Conservation (phyloP, 2,888 invertebrate species). For the Polymixis flavicincta region DNA sequence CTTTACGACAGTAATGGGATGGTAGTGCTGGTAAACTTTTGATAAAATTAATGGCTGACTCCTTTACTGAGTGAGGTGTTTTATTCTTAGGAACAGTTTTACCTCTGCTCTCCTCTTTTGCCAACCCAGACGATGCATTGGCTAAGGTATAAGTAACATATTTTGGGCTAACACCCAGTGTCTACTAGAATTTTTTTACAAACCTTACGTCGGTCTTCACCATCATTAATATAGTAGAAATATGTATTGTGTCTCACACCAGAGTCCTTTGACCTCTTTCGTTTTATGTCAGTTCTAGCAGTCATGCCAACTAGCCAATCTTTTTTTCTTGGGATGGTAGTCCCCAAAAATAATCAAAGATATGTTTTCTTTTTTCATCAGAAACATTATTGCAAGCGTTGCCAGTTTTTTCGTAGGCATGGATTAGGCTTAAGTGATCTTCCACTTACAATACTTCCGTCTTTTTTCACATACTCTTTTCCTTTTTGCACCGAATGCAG, state of each 20-base stretch:
- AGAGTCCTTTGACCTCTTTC: constrained; percentile 16
- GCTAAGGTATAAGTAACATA: constrained; percentile 21
- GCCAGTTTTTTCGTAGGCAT: constrained; percentile 31
- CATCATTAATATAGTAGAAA: constrained; percentile 46
- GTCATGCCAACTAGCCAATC: constrained; percentile 32
- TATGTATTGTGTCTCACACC: constrained; percentile 19
- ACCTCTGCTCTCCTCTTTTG: constrained; percentile 32
- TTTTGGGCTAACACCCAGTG: constrained; percentile 28
- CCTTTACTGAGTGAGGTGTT: constrained; percentile 25
- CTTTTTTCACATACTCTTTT: constrained; percentile 23
- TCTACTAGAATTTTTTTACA: constrained; percentile 29
- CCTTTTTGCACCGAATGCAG: too few species aligned
- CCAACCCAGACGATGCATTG: constrained; percentile 23
- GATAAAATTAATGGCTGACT: constrained; percentile 32
- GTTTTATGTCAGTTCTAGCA: constrained; percentile 12
- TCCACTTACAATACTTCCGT: constrained; percentile 18
- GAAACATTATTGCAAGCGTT: neutral
- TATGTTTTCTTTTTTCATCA: constrained; percentile 20
- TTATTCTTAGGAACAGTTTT: constrained; percentile 39
- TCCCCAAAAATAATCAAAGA: constrained; percentile 37
- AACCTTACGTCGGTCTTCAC: constrained; percentile 38
- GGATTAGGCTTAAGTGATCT: constrained; percentile 35
- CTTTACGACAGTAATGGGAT: constrained; percentile 47
- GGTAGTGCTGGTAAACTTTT: constrained; percentile 40
- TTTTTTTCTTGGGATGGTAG: constrained; percentile 29